Evolutionary conservation across 2,888 invertebrate genomes (phyloP).

Genomic region (Caenorhabditis uteleia): DNA sequence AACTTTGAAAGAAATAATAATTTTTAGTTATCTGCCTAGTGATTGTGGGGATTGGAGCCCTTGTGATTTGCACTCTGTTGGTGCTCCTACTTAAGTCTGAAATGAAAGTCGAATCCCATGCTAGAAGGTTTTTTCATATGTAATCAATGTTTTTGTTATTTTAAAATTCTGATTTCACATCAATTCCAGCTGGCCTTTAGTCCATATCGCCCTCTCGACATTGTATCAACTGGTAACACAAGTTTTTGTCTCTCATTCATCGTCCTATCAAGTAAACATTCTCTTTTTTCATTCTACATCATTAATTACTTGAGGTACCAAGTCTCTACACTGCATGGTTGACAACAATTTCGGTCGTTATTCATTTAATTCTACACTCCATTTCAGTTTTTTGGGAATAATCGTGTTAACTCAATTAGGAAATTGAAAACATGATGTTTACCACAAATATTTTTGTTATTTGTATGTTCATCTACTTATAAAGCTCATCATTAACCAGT

Average conservation of each 20-base stretch:
- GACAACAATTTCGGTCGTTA: conserved; percentile 20
- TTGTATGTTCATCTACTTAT: no score
- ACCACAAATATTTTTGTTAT: no score
- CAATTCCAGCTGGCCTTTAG: conserved; percentile 18
- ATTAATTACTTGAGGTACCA: conserved; percentile 6
- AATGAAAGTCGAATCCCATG: neutral
- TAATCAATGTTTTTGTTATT: neutral
- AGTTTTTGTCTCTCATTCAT: conserved; percentile 9
- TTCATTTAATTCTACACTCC: conserved; percentile 19
- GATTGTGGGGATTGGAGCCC: conserved; percentile 22
- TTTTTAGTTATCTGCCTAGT: conserved; percentile 15
- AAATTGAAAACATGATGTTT: no score
- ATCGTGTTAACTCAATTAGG: no score
- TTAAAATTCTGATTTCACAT: neutral
- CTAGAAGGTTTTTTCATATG: neutral
- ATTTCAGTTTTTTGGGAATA: conserved; percentile 14
- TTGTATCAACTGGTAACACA: conserved; percentile 22
- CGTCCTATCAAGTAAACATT: neutral
- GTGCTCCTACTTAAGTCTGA: no score
- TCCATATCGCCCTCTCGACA: conserved; percentile 18
- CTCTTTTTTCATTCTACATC: no score
- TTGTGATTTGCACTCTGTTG: no score
- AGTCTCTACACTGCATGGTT: conserved; percentile 19
- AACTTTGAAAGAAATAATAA: neutral
- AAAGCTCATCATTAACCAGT: no score